A percentile compares a stretch with the other conserved stretches of the same genome.
Conservation (phyloP, 2,888 invertebrate genomes). For the Lasioglossum villosulum region DNA sequence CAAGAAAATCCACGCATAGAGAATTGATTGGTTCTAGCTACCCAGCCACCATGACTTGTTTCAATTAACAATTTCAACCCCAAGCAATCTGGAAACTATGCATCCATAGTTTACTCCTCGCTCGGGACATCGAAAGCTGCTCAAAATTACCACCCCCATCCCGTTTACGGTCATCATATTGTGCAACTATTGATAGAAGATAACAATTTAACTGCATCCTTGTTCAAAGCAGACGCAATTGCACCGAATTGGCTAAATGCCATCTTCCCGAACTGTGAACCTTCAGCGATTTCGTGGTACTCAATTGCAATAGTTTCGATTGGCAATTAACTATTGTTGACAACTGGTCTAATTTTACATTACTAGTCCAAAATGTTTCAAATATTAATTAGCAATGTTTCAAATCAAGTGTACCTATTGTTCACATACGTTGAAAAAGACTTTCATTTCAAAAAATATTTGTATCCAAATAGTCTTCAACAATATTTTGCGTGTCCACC, state of each 20-base stretch:
- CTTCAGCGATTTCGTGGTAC: slow-evolving; percentile 21
- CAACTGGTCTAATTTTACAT: slow-evolving; percentile 29
- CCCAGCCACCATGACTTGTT: background rate
- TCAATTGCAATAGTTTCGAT: slow-evolving; percentile 26
- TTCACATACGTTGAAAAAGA: no score
- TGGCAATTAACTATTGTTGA: slow-evolving; percentile 33
- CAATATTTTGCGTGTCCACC: no score
- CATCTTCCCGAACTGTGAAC: background rate
- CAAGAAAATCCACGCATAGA: no score
- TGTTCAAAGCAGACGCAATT: slow-evolving; percentile 11
- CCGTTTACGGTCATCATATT: background rate
- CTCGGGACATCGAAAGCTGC: background rate
- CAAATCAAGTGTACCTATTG: no score
- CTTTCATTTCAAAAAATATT: no score
- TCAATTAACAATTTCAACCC: background rate
- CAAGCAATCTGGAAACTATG: background rate
- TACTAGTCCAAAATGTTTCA: slow-evolving; percentile 8
- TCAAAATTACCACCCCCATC: background rate
- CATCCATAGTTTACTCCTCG: background rate
- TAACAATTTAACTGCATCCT: background rate
- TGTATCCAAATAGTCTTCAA: no score
- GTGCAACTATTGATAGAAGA: slow-evolving; percentile 8
- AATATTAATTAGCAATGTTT: no score
- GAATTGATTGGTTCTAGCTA: no score
- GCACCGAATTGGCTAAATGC: background rate